Base-by-base conservation (phyloP, 2,888 invertebrate species). In the Nasonia oneida region DNA sequence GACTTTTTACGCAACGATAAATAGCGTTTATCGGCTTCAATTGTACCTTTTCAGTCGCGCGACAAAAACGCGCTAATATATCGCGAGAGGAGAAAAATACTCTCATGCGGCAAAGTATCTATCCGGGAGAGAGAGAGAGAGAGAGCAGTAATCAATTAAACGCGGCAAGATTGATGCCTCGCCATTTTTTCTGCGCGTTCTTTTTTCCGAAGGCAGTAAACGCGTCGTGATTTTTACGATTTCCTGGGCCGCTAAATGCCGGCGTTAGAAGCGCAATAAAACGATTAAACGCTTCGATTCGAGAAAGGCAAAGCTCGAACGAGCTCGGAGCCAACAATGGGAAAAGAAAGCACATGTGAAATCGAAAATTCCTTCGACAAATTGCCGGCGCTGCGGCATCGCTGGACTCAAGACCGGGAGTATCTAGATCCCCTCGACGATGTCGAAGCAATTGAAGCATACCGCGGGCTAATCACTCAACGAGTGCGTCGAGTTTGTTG, bases 81-180 rank as follows among this genome's bases (percentile, higher is more conserved):
- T 29, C 23, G 23, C 23, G 23, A 23, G 23, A 23, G 23, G 23
- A 23, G 53, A 53, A 53, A 53, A 70, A 79, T 47, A 37, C 33
- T 37, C 18, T 10, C 23, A 47, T 33, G 53, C 80, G 37, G 33
- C 33, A 53, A 14, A 67, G 79, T 70, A 18, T 50, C 79, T 33
- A 2, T 3, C 37, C 37, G 37, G 37, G 29, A 29, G 29, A 29
- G 29, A 29, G 29, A 29, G 29, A 29, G 29, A 0, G n/a, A 42
- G 42, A 42, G 42, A 42, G 42, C 42, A 18, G 57, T 39, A 61
- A 77, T 77, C 61, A 61, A 77, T 61, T 77, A 61, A 61, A 77
- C 23, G 37, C 77, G 47, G 39, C 37, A 67, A 70, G 70, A 79
- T 79, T 79, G 70, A 79, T 79, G 79, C 37, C 29, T 33, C 33